A percentile compares a stretch with the other conserved stretches of the same genome.
Conservation (phyloP, 2,113 vertebrate species). For the Microtus oregoni region DNA sequence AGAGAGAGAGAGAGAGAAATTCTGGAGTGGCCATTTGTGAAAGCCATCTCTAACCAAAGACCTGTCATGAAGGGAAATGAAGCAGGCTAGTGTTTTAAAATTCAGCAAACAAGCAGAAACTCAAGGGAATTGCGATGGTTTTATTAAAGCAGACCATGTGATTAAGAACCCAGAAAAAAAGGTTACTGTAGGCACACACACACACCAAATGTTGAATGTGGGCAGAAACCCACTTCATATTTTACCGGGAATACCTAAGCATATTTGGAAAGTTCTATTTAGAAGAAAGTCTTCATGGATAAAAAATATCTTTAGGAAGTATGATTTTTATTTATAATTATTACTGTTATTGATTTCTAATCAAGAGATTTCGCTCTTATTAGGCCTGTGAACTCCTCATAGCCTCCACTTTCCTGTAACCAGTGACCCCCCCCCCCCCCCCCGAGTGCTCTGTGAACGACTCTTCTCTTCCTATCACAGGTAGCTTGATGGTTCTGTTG, state of each 20-base stretch:
- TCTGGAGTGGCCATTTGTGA: neutral
- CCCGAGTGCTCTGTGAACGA: neutral
- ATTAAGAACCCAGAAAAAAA: neutral
- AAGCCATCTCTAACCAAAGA: neutral
- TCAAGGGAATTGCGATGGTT: neutral
- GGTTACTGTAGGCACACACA: neutral
- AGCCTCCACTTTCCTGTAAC: neutral
- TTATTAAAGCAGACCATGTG: neutral
- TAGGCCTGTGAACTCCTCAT: neutral
- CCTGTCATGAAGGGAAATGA: neutral
- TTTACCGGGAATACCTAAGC: neutral
- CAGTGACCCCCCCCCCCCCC: neutral
- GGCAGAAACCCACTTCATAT: neutral
- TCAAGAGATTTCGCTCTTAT: neutral
- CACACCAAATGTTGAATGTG: neutral
- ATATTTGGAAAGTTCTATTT: neutral
- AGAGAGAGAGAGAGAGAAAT: neutral
- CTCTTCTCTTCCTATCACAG: neutral
- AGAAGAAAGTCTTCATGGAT: neutral
- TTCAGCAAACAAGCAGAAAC: neutral
- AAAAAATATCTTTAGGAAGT: slow-evolving; percentile 18
- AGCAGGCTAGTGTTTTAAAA: neutral
- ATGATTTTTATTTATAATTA: neutral
- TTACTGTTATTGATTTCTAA: neutral
- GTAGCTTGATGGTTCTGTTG: slow-evolving; percentile 10